Conservation (phyloP, 92 coral and sea anemone species). For the Palythoa heliodiscus region DNA sequence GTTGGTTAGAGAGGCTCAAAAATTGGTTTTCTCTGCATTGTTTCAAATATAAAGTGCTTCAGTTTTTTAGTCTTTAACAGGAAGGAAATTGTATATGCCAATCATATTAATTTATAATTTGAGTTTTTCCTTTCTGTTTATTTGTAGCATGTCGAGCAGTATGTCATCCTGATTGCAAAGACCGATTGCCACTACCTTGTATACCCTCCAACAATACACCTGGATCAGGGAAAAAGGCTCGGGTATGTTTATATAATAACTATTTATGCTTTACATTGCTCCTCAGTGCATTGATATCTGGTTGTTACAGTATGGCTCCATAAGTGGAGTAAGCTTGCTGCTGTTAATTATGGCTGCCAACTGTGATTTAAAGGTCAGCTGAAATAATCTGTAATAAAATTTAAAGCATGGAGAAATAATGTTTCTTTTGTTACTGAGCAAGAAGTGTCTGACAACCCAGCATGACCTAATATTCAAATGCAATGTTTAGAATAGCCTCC, state of each 20-base stretch:
- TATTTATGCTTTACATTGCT: not conserved
- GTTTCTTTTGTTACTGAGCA: too few species aligned
- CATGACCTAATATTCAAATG: too few species aligned
- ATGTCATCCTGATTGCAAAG: conserved; percentile 97
- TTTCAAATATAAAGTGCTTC: not conserved
- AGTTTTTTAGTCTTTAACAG: too few species aligned
- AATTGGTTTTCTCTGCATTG: not conserved
- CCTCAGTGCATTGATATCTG: too few species aligned
- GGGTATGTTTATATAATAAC: conserved; percentile 61
- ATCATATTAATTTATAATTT: not conserved
- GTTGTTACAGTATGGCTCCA: too few species aligned
- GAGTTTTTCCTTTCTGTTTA: not conserved
- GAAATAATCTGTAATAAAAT: too few species aligned
- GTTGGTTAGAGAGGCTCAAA: not conserved
- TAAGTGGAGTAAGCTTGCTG: too few species aligned
- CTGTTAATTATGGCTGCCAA: too few species aligned
- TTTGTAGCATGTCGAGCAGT: conserved; percentile 89
- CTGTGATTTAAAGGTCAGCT: too few species aligned
- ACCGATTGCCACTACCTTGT: conserved; percentile 83
- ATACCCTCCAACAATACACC: conserved; percentile 88
- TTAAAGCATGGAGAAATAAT: too few species aligned
- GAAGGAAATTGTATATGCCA: not conserved
- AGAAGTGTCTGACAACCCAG: too few species aligned
- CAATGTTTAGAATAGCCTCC: too few species aligned
- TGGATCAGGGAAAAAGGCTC: conserved; percentile 76